Evolutionary conservation across 2,113 vertebrate genomes (phyloP).

Genomic region (Ictidomys tridecemlineatus): DNA sequence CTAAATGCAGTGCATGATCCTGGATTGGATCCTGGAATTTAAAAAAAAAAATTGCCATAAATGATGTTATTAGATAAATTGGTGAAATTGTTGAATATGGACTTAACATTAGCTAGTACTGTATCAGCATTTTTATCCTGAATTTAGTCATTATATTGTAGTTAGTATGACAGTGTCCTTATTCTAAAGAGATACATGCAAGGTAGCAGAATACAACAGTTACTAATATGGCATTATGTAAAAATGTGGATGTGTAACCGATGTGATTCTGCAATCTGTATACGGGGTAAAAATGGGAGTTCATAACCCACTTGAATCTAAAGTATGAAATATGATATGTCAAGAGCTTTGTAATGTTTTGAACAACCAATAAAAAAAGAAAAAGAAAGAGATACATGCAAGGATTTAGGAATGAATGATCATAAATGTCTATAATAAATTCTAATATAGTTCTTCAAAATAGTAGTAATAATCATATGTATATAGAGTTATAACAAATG

Average conservation of each 20-base stretch:
- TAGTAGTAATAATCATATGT: neutral
- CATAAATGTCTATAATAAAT: constrained; percentile 8
- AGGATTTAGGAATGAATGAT: neutral
- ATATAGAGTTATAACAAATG: neutral
- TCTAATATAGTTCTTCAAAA: constrained; percentile 35
- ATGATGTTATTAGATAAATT: neutral
- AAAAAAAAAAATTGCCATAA: constrained; percentile 35
- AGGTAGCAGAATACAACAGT: too few relatives aligned
- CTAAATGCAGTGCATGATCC: neutral
- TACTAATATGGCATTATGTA: too few relatives aligned
- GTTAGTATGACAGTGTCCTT: neutral
- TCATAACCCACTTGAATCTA: too few relatives aligned
- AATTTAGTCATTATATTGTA: constrained; percentile 8
- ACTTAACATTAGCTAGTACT: neutral
- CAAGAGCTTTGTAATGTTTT: too few relatives aligned
- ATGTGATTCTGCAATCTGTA: too few relatives aligned
- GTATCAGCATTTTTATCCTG: neutral
- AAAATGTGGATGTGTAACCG: too few relatives aligned
- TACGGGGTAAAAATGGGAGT: too few relatives aligned
- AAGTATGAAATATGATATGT: too few relatives aligned
- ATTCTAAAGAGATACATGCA: neutral
- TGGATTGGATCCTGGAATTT: constrained; percentile 11
- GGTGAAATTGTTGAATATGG: constrained; percentile 18
- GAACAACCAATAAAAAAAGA: too few relatives aligned
- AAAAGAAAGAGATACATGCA: neutral